Conservation (phyloP, 1,140 invertebrate genomes). For the Drosophila chauvacae region DNA sequence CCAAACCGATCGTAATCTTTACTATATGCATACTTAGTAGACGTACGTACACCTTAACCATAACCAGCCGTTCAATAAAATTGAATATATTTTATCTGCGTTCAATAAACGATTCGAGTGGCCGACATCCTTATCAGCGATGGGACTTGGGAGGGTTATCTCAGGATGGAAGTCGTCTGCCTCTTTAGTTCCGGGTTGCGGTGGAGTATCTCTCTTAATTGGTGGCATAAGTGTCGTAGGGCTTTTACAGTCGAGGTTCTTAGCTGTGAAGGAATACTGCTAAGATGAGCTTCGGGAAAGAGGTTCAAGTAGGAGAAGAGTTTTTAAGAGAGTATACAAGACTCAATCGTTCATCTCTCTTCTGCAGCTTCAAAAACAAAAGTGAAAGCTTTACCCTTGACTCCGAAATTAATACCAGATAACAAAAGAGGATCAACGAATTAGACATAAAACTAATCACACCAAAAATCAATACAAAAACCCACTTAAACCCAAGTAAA, state of each 20-base stretch:
- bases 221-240: not conserved
- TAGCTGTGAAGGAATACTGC: not conserved
- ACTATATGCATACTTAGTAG: conserved; percentile 45
- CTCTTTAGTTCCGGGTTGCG: not conserved
- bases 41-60: conserved; percentile 41
- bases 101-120: conserved; percentile 28
- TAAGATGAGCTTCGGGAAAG: not conserved
- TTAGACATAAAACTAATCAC: not conserved
- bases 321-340: not conserved
- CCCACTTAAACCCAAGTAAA: no score
- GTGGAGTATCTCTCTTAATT: not conserved
- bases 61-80: conserved; percentile 60
- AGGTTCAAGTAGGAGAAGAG: no score
- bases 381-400: not conserved
- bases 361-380: not conserved
- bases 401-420: not conserved
- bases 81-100: conserved; percentile 53
- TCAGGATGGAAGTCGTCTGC: not conserved
- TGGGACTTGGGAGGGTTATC: conserved; percentile 1
- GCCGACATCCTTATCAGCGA: conserved; percentile 3
- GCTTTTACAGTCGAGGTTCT: no score
- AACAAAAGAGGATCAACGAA: not conserved
- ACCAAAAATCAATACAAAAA: not conserved
- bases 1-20: conserved; percentile 68
- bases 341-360: not conserved